phyloP scores from a whole-genome alignment of 2,888 invertebrate species.

The Pseudococcus viburni region DNA sequence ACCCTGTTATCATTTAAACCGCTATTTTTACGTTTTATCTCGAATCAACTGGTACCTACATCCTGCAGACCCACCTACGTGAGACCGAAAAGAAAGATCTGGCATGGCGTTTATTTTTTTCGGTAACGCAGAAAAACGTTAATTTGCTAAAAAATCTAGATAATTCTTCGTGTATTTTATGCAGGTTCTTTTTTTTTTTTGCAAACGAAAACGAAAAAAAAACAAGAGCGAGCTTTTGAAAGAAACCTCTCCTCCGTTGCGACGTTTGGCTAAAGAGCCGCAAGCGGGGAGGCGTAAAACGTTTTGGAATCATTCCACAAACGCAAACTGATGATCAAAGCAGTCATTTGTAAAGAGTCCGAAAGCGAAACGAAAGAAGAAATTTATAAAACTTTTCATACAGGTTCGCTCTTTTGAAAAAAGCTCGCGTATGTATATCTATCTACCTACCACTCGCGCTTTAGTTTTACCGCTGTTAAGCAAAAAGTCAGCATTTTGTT shows the following conservation, averaged over 20 bases:
- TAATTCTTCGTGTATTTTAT: slow-evolving; percentile 3
- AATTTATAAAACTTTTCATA: slow-evolving; percentile 47
- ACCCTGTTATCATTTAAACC: no score
- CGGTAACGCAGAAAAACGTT: neutral
- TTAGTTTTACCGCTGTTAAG: slow-evolving; percentile 11
- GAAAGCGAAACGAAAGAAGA: slow-evolving; percentile 41
- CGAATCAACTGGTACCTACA: no score
- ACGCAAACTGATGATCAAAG: slow-evolving; percentile 44
- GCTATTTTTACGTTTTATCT: no score
- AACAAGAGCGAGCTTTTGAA: slow-evolving; percentile 3
- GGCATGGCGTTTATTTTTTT: no score
- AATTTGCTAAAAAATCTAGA: slow-evolving; percentile 24
- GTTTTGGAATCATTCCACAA: slow-evolving; percentile 51
- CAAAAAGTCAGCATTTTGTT: slow-evolving; percentile 50
- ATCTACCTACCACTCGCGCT: neutral
- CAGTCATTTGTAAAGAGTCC: slow-evolving; percentile 50
- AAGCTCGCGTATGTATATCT: neutral
- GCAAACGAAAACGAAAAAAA: neutral
- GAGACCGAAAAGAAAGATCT: no score
- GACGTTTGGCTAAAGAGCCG: neutral
- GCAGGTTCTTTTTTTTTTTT: neutral
- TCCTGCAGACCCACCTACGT: no score
- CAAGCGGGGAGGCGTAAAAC: slow-evolving; percentile 25
- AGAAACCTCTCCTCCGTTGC: neutral
- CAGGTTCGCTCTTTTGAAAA: slow-evolving; percentile 36